Conservation (phyloP, 2,888 invertebrate species). For the Ametastegia equiseti region DNA sequence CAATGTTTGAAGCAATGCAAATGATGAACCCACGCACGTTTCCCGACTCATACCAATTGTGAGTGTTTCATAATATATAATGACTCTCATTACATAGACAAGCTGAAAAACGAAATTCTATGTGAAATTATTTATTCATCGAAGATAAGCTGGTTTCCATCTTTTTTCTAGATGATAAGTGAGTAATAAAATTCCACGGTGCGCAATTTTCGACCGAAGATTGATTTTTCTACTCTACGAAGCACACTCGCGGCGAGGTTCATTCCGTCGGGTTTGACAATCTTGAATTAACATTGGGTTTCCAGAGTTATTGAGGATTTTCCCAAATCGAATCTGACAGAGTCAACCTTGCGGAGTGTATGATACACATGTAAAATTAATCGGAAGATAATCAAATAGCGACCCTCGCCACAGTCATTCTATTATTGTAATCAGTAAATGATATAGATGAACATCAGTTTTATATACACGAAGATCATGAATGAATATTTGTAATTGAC, state of each 20-base stretch:
- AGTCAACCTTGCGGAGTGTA: neutral
- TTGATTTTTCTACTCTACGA: slow-evolving; percentile 13
- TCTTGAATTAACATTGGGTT: neutral
- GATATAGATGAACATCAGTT: neutral
- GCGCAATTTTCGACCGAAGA: neutral
- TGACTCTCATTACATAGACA: no score
- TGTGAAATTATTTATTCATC: neutral
- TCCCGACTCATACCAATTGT: no score
- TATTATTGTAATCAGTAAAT: neutral
- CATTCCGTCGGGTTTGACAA: neutral
- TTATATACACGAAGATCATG: neutral
- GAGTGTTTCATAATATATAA: no score
- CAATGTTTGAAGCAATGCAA: no score
- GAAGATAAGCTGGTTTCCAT: neutral
- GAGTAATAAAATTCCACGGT: neutral
- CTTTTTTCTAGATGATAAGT: neutral
- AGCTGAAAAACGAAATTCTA: neutral
- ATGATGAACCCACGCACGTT: no score
- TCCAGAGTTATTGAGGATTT: neutral
- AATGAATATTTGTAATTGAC: neutral
- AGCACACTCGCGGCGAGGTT: neutral
- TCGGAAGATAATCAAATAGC: neutral
- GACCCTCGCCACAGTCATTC: neutral
- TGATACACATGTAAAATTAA: neutral
- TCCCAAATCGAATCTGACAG: neutral